Conservation (phyloP, 1,140 invertebrate species). For the Hypothenemus hampei region DNA sequence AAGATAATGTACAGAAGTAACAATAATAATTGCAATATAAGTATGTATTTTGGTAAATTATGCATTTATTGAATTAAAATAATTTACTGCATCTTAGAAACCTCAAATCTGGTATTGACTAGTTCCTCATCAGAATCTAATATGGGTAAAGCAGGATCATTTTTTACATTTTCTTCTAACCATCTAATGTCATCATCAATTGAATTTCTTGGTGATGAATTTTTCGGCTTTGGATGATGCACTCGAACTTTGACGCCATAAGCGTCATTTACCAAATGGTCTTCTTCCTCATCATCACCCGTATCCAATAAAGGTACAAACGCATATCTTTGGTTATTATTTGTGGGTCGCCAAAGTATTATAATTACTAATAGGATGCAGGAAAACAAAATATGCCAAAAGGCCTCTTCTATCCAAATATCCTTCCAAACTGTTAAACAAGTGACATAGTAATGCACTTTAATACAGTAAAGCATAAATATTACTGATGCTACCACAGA, state of each 20-base stretch:
- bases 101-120: conserved; percentile 82
- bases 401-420: conserved; percentile 88
- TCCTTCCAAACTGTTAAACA: conserved; percentile 72
- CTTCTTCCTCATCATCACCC: conserved; percentile 80
- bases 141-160: conserved; percentile 69
- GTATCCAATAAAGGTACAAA: conserved; percentile 87
- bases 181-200: conserved; percentile 81
- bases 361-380: conserved; percentile 85
- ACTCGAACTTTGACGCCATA: conserved; percentile 77
- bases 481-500: conserved; percentile 81
- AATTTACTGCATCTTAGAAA: conserved; percentile 81
- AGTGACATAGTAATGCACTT: conserved; percentile 47
- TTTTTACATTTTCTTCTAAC: conserved; percentile 86
- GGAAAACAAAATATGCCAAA: conserved; percentile 91
- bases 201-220: conserved; percentile 37
- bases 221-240: conserved; percentile 43
- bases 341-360: conserved; percentile 89
- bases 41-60: too few species aligned
- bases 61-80: too few species aligned
- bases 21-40: too few species aligned
- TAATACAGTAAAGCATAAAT: conserved; percentile 90
- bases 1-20: too few species aligned
- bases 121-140: conserved; percentile 88
- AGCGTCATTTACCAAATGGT: conserved; percentile 77
- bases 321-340: conserved; percentile 92